These are phyloP conservation scores for Panthera uncia DNA, from an alignment of 2,113 vertebrate genomes.

Conservation along the genomic window DNA sequence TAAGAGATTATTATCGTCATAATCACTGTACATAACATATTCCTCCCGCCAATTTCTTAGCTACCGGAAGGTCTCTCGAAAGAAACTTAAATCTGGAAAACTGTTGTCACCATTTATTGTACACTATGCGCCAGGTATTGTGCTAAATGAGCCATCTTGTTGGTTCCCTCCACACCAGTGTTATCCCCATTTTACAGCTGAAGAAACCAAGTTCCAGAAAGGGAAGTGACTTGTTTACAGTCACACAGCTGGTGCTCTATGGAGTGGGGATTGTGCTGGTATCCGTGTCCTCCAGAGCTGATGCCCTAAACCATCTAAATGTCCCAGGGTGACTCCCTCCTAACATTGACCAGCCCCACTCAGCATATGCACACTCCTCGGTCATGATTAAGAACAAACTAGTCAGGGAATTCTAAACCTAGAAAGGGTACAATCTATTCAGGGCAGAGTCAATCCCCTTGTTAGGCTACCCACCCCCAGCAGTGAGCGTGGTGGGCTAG, in stretches of 20 bases:
- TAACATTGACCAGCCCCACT: neutral
- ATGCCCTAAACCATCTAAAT: neutral
- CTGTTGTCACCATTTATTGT: neutral
- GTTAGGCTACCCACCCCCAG: neutral
- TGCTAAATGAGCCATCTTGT: neutral
- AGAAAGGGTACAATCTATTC: neutral
- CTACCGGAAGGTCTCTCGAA: neutral
- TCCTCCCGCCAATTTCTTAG: neutral
- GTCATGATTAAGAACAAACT: neutral
- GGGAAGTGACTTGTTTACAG: neutral
- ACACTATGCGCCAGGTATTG: neutral
- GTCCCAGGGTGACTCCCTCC: neutral
- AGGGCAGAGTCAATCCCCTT: neutral
- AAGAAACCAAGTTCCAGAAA: slow-evolving; percentile 31
- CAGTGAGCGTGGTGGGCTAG: neutral
- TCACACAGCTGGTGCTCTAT: neutral
- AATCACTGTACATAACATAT: neutral
- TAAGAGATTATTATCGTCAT: neutral
- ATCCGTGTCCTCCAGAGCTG: neutral
- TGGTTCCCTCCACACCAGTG: neutral
- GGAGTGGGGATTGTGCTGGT: neutral
- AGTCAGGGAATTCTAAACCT: neutral
- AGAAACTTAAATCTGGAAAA: slow-evolving; percentile 1
- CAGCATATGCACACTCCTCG: neutral
- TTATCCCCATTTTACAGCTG: neutral